Evolutionary conservation across 2,888 invertebrate genomes (phyloP), one percentile per base, ranked within the genome.

Genomic region (Argynnis bischoffii): DNA sequence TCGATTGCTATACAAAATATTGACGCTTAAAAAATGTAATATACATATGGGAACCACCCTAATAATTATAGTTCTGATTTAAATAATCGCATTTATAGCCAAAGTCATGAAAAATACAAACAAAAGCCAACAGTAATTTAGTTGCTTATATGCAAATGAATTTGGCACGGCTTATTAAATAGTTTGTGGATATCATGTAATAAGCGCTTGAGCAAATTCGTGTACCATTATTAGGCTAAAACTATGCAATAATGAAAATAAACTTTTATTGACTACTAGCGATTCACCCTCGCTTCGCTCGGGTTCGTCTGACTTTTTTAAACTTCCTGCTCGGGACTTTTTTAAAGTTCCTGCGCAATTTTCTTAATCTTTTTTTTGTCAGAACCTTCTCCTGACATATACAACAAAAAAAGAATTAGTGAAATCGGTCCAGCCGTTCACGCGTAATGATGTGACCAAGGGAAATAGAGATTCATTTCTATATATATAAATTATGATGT

Each of bases 11-110:
- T 57, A 59, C 68, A 66, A 71, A 69, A 71, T 61, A 65, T 69
- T 61, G 69, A 59, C 59, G 61, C 64, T 56, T 60, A 72, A 72
- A 72, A 26, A 72, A 65, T 63, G 66, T 68, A 63, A 68, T 65
- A 41, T 72, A 67, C 55, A 69, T 70, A 16, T 53, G 56, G 63
- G 18, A 67, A 70, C 61, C 67, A 64, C 60, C 47, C 55, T 64
- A 67, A 74, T 68, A 69, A 71, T 11, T 11, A 11, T 69, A 55
- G 65, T 41, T 55, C 55, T 68, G 69, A 59, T 72, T 69, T 69
- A 71, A 61, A 63, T 50, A 61, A 68, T 47, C 57, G 53, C 50
- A 31, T 64, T 31, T 69, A 54, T 54, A 47, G 26, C 64, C 31
- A 56, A 56, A 57, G 53, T 35, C 55, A 54, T 60, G 57, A 59